Evolutionary conservation across 2,113 vertebrate species (phyloP).

Genomic region (Tychaedon coryphoeus): DNA sequence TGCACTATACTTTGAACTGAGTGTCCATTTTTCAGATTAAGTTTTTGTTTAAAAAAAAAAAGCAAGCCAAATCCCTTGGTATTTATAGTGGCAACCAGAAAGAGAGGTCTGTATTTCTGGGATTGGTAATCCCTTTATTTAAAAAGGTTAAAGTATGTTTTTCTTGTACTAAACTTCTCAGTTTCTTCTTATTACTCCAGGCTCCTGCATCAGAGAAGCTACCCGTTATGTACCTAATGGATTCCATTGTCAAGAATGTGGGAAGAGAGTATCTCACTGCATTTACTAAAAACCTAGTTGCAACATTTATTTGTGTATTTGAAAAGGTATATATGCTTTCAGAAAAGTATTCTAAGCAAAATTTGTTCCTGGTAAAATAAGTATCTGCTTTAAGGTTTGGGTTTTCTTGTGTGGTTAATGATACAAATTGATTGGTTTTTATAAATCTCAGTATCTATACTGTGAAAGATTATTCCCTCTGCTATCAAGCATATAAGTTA

Average conservation of each 20-base stretch:
- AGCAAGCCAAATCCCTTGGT: constrained; percentile 29
- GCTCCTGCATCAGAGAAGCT: constrained; percentile 95
- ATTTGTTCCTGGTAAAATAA: constrained; percentile 74
- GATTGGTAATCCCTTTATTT: constrained; percentile 68
- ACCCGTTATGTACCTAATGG: constrained; percentile 99
- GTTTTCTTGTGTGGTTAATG: constrained; percentile 66
- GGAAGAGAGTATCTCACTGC: constrained; percentile 98
- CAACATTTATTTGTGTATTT: constrained; percentile 99
- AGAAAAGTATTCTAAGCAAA: constrained; percentile 67
- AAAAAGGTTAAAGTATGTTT: constrained; percentile 46
- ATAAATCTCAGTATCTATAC: not conserved
- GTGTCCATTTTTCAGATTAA: constrained; percentile 13
- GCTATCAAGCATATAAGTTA: not conserved
- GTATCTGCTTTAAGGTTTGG: constrained; percentile 65
- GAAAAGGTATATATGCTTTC: constrained; percentile 95
- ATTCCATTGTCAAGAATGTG: constrained; percentile 99
- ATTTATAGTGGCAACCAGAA: constrained; percentile 61
- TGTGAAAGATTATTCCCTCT: not conserved
- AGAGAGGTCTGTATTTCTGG: constrained; percentile 72
- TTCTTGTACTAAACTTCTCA: constrained; percentile 95
- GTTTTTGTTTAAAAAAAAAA: constrained; percentile 22
- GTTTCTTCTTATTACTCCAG: constrained; percentile 98
- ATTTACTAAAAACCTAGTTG: constrained; percentile 99
- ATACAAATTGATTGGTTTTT: not conserved
- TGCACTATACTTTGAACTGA: constrained; percentile 23